Conservation (phyloP, 2,888 invertebrate genomes). For the Metallyticus violacea region DNA sequence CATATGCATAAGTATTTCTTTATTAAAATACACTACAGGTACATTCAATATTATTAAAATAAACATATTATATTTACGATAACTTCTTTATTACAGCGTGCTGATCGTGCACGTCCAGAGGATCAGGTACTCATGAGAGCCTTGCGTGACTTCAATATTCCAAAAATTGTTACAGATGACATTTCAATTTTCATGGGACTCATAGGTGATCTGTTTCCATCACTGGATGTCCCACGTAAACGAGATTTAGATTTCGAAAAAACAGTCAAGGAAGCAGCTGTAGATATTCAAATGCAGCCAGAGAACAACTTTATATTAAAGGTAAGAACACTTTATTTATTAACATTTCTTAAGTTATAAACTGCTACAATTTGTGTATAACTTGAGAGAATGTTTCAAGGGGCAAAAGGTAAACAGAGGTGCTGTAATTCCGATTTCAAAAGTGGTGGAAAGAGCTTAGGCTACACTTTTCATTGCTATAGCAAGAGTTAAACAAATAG, state of each 20-base stretch:
- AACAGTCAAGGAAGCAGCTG: constrained; percentile 69
- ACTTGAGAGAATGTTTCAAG: no score
- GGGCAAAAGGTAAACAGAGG: no score
- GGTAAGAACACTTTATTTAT: constrained; percentile 47
- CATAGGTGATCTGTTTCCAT: constrained; percentile 89
- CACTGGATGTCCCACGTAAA: constrained; percentile 87
- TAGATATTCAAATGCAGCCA: constrained; percentile 83
- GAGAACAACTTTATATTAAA: constrained; percentile 86
- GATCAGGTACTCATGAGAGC: constrained; percentile 94
- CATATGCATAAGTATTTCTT: no score
- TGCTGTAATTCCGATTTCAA: no score
- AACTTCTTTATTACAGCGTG: constrained; percentile 52
- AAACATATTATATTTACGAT: neutral
- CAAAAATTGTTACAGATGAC: constrained; percentile 92
- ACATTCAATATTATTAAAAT: no score
- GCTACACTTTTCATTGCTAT: no score
- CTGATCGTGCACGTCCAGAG: constrained; percentile 74
- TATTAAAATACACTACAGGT: no score
- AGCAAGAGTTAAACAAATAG: no score
- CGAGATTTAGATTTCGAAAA: constrained; percentile 81
- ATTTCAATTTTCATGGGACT: constrained; percentile 92
- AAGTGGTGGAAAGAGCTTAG: no score
- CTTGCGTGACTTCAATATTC: constrained; percentile 88
- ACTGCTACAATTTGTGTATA: no score
- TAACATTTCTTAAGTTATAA: neutral